Evolutionary conservation across 2,797 vertebrate species (phyloP), one percentile per base, ranked within the genome.

Genomic region (Sciurus carolinensis): DNA sequence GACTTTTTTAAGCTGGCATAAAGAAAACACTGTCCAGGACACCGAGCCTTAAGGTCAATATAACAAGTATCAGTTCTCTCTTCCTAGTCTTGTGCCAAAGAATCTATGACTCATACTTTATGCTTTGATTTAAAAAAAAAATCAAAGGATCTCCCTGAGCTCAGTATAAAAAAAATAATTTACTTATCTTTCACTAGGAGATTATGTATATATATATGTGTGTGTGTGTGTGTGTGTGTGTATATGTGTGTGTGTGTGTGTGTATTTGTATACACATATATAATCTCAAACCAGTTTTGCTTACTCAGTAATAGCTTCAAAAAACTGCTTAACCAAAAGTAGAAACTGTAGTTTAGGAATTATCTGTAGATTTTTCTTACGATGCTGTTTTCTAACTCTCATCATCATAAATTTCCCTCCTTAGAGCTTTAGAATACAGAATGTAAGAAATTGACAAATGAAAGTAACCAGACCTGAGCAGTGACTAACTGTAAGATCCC

Each of bases 61-160:
- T 42, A 76, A 33, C 39, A 89, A 20, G 33, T 47, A 72, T 73
- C 71, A 36, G 28, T 89, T 93, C 75, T 87, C 66, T 95, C 88
- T 95, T 84, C 73, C 59, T 75, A 62, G 72, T 76, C 42, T 33
- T 84, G 39, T 3, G 30, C 72, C 80, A 94, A 91, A 91, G 64
- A 71, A 95, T 91, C 72, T 71, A 79, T 96, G 80, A 94, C 80
- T 94, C 76, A 73, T 42, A 59, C 17, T 66, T 90, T 76, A 80
- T 71, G 54, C n/a, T 86, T 24, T 0, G 26, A 71, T 17, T 6
- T 6, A 94, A 69, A 84, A 87, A 75, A 67, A 33, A 62, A 44
- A 79, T 33, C 13, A 90, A 86, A 93, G 52, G 59, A 42, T 92
- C 69, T 88, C 64, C 73, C 62, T 88, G 57, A 96, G 62, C 20